phyloP scores from a whole-genome alignment of 1,140 invertebrate species.

The Brachionus plicatilis region DNA sequence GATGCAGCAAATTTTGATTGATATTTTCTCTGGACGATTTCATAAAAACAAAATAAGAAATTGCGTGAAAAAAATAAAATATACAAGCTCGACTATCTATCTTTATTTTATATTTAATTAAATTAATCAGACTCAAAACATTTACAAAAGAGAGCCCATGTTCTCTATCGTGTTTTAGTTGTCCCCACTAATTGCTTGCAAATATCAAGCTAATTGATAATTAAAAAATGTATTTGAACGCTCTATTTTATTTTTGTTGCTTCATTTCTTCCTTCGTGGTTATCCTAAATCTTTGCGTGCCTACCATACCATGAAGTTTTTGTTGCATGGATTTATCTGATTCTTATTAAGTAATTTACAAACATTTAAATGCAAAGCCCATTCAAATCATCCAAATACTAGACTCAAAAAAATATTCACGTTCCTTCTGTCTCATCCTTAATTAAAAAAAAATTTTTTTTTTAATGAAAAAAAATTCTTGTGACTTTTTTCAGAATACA shows the following conservation, averaged over 20 bases:
- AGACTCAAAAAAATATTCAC: background rate
- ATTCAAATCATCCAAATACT: background rate
- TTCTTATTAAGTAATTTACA: background rate
- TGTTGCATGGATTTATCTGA: background rate
- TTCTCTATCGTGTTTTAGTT: background rate
- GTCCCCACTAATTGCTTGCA: slow-evolving; percentile 15
- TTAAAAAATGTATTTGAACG: background rate
- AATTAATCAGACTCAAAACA: slow-evolving; percentile 32
- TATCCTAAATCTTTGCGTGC: slow-evolving; percentile 22
- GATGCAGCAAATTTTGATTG: background rate
- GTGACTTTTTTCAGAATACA: background rate
- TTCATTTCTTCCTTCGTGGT: background rate
- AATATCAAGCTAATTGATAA: slow-evolving; percentile 36
- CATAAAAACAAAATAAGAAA: background rate
- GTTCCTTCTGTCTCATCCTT: background rate
- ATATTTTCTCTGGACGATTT: background rate
- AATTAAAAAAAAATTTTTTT: background rate
- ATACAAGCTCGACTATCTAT: slow-evolving; percentile 4
- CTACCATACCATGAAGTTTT: background rate
- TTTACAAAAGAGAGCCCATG: background rate
- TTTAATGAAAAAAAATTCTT: background rate
- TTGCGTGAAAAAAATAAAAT: slow-evolving; percentile 11
- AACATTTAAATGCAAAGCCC: background rate
- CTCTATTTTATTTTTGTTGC: background rate
- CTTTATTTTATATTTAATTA: slow-evolving; percentile 6